phyloP scores from a whole-genome alignment of 64 coral and sea anemone genomes.

The Anthopleura sola region DNA sequence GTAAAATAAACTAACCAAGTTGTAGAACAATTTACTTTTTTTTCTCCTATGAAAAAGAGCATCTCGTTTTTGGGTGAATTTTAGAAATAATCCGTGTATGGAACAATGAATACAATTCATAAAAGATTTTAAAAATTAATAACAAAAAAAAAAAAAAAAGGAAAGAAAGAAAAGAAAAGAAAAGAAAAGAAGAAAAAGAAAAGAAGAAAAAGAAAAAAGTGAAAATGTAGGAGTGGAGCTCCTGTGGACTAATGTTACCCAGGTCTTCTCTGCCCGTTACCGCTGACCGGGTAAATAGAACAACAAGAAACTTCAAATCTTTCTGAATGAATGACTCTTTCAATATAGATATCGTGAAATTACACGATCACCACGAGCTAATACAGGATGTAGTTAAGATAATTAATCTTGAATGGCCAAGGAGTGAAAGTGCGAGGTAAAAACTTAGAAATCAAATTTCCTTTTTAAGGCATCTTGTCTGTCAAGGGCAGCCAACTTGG shows the following conservation, averaged over 20 bases:
- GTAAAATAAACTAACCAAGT: too few species aligned
- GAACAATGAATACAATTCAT: too few species aligned
- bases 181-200: neutral
- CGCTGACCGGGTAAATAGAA: conserved; percentile 20
- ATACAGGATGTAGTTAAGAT: conserved; percentile 51
- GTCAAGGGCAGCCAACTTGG: too few species aligned
- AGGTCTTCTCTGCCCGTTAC: neutral
- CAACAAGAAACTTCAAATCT: neutral
- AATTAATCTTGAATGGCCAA: conserved; percentile 81
- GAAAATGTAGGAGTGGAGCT: neutral
- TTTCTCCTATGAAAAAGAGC: too few species aligned
- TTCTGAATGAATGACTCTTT: neutral
- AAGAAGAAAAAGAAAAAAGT: neutral
- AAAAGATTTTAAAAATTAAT: too few species aligned
- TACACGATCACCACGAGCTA: conserved; percentile 52
- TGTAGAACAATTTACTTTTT: too few species aligned
- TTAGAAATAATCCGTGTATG: too few species aligned
- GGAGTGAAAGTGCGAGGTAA: conserved; percentile 57
- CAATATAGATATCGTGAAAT: conserved; percentile 1
- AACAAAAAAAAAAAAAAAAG: too few species aligned
- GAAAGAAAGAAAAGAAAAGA: too few species aligned
- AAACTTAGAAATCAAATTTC: neutral
- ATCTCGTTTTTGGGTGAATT: too few species aligned
- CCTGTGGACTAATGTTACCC: neutral
- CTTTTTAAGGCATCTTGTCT: neutral